Conservation (phyloP, 1,140 invertebrate genomes). For the Choristoneura fumiferana region DNA sequence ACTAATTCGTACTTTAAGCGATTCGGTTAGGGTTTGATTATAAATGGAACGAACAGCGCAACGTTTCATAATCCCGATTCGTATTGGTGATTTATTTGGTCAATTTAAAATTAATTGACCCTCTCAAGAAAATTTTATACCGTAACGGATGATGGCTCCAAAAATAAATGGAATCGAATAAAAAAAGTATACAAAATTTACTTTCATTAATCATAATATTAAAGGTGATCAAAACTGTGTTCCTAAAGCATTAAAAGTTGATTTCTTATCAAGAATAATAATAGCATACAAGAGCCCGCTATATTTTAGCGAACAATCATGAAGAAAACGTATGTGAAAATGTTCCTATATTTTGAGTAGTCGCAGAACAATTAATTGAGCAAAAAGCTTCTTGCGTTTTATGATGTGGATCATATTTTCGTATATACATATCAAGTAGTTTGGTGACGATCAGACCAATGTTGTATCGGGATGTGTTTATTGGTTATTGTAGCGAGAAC, state of each 20-base stretch:
- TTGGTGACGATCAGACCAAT: constrained; percentile 23
- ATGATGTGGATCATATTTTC: constrained; percentile 29
- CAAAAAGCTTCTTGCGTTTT: constrained; percentile 32
- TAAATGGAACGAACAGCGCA: not conserved
- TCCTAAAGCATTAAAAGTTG: not conserved
- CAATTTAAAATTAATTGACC: not conserved
- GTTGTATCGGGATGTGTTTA: constrained; percentile 4
- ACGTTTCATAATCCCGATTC: constrained; percentile 1
- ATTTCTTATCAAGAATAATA: constrained; percentile 7
- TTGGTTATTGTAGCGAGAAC: not conserved
- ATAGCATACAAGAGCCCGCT: not conserved
- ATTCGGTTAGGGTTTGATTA: constrained; percentile 14
- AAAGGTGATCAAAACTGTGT: not conserved
- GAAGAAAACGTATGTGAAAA: constrained; percentile 3
- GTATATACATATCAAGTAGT: constrained; percentile 42
- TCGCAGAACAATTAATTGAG: constrained; percentile 41
- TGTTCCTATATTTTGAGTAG: constrained; percentile 28
- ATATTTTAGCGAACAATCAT: constrained; percentile 1
- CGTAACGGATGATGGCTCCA: not conserved
- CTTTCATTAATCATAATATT: not conserved
- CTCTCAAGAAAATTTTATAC: not conserved
- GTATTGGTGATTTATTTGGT: constrained; percentile 5
- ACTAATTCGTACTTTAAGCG: constrained; percentile 25
- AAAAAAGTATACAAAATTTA: too few relatives aligned
- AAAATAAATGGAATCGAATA: not conserved